A percentile compares a stretch with the other conserved stretches of the same genome.
These are phyloP conservation scores for Lasioglossum morio DNA, from an alignment of 2,888 invertebrate genomes.

Conservation along the genomic window DNA sequence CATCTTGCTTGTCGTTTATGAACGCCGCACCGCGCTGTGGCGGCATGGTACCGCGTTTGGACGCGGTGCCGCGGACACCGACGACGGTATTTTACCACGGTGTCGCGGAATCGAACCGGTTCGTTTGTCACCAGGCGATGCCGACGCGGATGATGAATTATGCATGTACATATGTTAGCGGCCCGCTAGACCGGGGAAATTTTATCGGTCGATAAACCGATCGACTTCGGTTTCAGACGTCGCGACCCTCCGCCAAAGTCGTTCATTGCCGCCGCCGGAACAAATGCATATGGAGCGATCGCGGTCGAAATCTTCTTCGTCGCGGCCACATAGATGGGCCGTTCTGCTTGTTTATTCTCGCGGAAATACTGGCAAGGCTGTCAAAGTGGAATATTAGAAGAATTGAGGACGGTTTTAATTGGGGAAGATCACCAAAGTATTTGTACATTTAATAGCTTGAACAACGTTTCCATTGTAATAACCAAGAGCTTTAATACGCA, in stretches of 20 bases:
- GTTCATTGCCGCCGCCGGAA: neutral
- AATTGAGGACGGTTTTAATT: neutral
- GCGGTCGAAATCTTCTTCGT: neutral
- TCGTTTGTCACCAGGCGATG: conserved; percentile 44
- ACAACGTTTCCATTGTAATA: neutral
- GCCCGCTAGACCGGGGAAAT: neutral
- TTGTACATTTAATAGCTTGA: neutral
- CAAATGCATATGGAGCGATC: neutral
- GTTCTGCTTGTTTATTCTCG: neutral
- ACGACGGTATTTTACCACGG: conserved; percentile 26
- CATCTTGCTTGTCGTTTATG: conserved; percentile 62
- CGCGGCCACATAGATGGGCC: neutral
- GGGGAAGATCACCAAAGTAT: neutral
- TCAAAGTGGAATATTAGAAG: neutral
- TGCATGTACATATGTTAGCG: conserved; percentile 35
- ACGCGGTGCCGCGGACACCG: conserved; percentile 1
- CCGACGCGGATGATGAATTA: conserved; percentile 37
- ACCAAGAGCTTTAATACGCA: neutral
- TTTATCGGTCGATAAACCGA: conserved; percentile 44
- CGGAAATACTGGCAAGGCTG: neutral
- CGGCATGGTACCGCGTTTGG: neutral
- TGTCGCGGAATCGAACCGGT: conserved; percentile 23
- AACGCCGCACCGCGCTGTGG: neutral
- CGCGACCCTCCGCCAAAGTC: neutral
- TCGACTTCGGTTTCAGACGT: conserved; percentile 8